Conservation (phyloP, 2,113 vertebrate species). For the Tiliqua scincoides region DNA sequence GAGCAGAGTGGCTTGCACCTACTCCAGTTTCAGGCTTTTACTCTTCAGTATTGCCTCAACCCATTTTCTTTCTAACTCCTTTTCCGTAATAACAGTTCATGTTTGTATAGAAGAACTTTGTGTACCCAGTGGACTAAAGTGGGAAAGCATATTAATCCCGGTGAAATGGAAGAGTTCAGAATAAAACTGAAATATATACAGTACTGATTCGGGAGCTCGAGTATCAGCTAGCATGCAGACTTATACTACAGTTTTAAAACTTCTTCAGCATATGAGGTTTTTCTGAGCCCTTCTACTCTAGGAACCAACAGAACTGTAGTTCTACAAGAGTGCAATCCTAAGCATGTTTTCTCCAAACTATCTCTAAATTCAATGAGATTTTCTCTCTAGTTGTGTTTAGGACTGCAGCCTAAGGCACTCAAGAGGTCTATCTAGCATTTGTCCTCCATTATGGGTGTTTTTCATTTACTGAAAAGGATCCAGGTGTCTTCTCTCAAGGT, state of each 20-base stretch:
- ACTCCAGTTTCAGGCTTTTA: fast-evolving
- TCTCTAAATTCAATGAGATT: no score
- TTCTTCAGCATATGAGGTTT: neutral
- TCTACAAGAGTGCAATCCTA: neutral
- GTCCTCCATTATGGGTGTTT: neutral
- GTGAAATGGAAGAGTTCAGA: neutral
- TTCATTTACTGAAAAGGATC: no score
- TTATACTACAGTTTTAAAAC: neutral
- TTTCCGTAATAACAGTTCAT: neutral
- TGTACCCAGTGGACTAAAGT: fast-evolving
- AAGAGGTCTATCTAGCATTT: no score
- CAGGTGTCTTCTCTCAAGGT: no score
- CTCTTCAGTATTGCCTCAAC: neutral
- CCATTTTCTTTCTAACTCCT: neutral
- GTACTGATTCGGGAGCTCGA: neutral
- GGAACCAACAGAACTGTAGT: neutral
- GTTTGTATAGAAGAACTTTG: fast-evolving
- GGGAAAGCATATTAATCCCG: fast-evolving
- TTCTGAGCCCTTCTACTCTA: no score
- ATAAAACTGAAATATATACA: neutral
- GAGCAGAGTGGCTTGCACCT: neutral
- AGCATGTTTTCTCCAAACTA: no score
- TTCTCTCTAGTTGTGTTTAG: no score
- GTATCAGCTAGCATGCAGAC: neutral
- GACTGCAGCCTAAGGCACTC: no score